Conservation (phyloP, 2,113 vertebrate genomes). For the Platichthys stellatus region DNA sequence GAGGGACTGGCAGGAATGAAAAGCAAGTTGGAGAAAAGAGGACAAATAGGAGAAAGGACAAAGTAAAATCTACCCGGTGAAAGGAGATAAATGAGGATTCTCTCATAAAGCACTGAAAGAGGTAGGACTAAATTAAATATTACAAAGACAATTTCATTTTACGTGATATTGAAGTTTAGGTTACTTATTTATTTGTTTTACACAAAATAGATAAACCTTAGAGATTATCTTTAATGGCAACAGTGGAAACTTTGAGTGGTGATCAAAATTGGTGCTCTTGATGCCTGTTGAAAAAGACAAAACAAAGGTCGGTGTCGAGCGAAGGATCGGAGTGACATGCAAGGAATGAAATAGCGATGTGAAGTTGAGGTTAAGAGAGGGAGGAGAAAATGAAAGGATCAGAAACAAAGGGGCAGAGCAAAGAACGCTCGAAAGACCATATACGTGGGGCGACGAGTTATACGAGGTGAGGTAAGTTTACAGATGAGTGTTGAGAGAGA, state of each 20-base stretch:
- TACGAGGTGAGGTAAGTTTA: constrained; percentile 24
- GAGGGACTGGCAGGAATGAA: constrained; percentile 1
- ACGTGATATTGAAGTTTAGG: background rate
- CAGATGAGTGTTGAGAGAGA: background rate
- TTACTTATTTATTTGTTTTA: no score
- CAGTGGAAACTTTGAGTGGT: background rate
- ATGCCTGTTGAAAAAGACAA: constrained; percentile 24
- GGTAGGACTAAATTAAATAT: background rate
- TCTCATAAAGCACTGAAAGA: background rate
- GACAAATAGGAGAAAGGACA: background rate
- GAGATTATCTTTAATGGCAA: background rate
- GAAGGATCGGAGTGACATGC: constrained; percentile 28
- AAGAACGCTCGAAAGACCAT: constrained; percentile 25
- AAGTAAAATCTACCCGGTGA: background rate
- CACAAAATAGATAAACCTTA: background rate
- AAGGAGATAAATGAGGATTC: background rate
- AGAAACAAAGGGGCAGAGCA: constrained; percentile 16
- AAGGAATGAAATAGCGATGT: constrained; percentile 31
- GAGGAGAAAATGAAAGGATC: background rate
- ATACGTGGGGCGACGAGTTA: background rate
- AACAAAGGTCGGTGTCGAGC: constrained; percentile 35
- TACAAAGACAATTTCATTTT: background rate
- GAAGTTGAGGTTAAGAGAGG: constrained; percentile 48
- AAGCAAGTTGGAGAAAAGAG: constrained; percentile 6
- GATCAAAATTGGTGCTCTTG: background rate